A percentile compares a stretch with the other conserved stretches of the same genome.
Conservation (phyloP, 2,888 invertebrate species). For the Operophtera brumata region DNA sequence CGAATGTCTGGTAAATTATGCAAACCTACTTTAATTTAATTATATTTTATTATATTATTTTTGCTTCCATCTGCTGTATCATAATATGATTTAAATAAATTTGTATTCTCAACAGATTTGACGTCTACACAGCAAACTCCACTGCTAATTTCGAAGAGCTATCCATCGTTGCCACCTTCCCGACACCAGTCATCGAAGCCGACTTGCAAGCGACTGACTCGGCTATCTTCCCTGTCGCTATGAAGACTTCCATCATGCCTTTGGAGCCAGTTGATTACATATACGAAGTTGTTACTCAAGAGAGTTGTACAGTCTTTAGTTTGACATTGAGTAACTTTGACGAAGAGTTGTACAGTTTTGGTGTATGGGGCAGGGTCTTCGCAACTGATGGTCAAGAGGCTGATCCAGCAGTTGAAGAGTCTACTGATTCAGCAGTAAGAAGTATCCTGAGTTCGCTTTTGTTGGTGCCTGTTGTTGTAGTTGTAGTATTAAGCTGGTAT, state of each 20-base stretch:
- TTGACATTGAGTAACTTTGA: constrained; percentile 43
- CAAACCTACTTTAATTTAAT: too few relatives aligned
- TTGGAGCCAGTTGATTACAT: constrained; percentile 56
- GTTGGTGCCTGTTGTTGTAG: constrained; percentile 11
- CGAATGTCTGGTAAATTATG: too few relatives aligned
- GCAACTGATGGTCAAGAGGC: constrained; percentile 59
- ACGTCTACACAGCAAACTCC: constrained; percentile 57
- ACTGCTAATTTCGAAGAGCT: constrained; percentile 72
- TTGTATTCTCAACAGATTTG: constrained; percentile 57
- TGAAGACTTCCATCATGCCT: constrained; percentile 73
- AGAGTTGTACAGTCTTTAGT: constrained; percentile 37
- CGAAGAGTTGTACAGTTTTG: constrained; percentile 71
- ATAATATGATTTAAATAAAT: not conserved
- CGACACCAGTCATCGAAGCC: constrained; percentile 47
- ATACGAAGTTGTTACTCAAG: constrained; percentile 38
- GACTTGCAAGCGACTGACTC: constrained; percentile 52
- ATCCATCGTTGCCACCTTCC: constrained; percentile 64
- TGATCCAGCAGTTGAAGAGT: constrained; percentile 39
- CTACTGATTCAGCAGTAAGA: constrained; percentile 20
- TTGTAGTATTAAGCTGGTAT: not conserved
- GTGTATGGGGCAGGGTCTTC: constrained; percentile 77
- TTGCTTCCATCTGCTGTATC: not conserved
- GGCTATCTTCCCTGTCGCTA: constrained; percentile 72
- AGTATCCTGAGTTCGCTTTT: constrained; percentile 29
- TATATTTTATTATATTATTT: too few relatives aligned